Base-by-base conservation (phyloP, 2,797 vertebrate species). In the Etheostoma perlongum region DNA sequence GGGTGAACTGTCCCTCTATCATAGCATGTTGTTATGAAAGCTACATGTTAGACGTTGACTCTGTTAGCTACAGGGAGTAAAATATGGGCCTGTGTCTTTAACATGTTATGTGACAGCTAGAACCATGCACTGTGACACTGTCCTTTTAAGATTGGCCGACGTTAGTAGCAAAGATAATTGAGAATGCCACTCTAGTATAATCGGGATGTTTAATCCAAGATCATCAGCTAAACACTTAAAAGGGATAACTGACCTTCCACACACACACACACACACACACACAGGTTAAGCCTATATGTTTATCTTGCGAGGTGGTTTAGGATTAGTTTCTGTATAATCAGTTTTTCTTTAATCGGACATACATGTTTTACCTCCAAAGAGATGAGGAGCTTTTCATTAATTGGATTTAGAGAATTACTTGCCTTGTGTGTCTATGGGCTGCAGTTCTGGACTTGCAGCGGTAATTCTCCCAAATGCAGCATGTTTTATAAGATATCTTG, bases 351-450 rank as follows among this genome's bases (percentile, higher is more conserved):
- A 85, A 86, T 90, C 61, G n/a, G 78, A 78, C 66, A 61, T 72
- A 73, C 71, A 84, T 73, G 77, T 89, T 87, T 81, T 79, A 89
- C 64, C 64, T 78, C 52, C 60, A 63, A 40, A 78, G 53, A 67
- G 85, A 88, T 86, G 64, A 86, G 58, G 76, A 78, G 83, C 79
- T 85, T 90, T 86, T 69, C 54, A 7, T 79, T 84, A 81, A 88
- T 74, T 90, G 75, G 89, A 92, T 89, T 83, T 68, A 44, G 48
- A 71, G 60, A 84, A 89, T 89, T 75, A 89, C 60, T 85, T 74
- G 76, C 76, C 54, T 81, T 87, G 36, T 74, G 61, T 67, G 57
- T 80, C 48, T 52, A 66, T 0, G 1, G 54, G 61, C 55, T 71
- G 60, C 55, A 68, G 66, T 42, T 77, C 52, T 47, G 55, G 60